These are phyloP conservation scores for Florisuga fusca DNA, from an alignment of 2,797 vertebrate genomes.

Conservation along the genomic window DNA sequence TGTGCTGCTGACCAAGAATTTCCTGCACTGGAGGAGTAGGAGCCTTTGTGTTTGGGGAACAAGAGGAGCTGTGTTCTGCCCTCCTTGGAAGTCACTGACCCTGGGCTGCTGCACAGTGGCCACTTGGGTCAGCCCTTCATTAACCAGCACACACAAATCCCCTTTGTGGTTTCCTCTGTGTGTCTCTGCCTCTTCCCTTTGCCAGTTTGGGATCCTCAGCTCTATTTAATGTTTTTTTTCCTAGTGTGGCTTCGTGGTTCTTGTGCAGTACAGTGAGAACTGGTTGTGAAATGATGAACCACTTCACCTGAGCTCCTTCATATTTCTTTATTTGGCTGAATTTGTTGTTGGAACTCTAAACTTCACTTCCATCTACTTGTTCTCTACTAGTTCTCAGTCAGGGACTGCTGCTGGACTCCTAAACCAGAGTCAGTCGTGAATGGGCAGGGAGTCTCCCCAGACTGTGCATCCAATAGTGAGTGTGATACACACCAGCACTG, in stretches of 20 bases:
- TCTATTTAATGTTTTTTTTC: neutral
- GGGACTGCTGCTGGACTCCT: neutral
- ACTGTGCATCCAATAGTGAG: neutral
- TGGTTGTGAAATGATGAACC: neutral
- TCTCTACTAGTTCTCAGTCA: neutral
- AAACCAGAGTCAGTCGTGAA: accelerated
- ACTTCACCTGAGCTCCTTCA: accelerated
- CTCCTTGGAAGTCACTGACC: neutral
- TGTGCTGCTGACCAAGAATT: neutral
- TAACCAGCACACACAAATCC: neutral
- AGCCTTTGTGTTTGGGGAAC: constrained; percentile 28
- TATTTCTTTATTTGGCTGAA: neutral
- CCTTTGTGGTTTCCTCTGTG: neutral
- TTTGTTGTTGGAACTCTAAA: neutral
- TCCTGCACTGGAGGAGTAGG: constrained; percentile 24
- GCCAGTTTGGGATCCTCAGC: neutral
- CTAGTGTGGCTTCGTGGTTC: neutral
- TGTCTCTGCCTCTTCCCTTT: neutral
- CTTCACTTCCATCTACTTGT: neutral
- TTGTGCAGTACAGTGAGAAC: neutral
- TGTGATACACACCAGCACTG: neutral
- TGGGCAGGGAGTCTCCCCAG: neutral
- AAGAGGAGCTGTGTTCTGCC: constrained; percentile 38
- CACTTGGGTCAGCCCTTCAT: neutral
- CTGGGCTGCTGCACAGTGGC: neutral